Evolutionary conservation across 2,113 vertebrate species (phyloP), one percentile per base, ranked within the genome.

Genomic region (Recurvirostra avosetta): DNA sequence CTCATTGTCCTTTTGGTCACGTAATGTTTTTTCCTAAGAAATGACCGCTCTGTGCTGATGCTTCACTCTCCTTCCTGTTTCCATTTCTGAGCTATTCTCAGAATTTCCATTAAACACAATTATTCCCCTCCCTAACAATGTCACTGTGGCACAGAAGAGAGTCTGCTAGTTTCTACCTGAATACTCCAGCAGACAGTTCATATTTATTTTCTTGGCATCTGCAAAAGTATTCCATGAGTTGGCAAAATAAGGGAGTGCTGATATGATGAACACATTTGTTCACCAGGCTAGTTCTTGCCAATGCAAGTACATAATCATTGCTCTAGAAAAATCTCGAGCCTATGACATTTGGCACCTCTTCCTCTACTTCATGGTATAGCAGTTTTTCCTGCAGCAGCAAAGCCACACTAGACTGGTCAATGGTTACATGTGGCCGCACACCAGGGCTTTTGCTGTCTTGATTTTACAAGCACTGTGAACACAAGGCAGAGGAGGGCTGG

Each of bases 251-350:
- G 50, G 7, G 29, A 93, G 27, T 9, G 26, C 83, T 79, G 96
- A 82, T 55, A 91, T 0, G 6, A 89, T 3, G 3, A 91, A 63
- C 50, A 52, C 80, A 88, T 92, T 77, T 96, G 95, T 68, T 94
- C 19, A 11, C 71, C 74, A 86, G 59, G 40, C 74, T 70, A 41
- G 8, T 30, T 85, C 80, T 78, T 97, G 97, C 93, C 96, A 96
- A 62, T 23, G 25, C 72, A 88, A 93, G 88, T 49, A 78, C 83
- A 90, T 86, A 88, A 92, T 85, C 77, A 49, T 34, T 88, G 71
- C 88, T 94, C 88, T 55, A 96, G 82, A 91, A 97, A 96, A 79
- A 68, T 86, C 93, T 86, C 86, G 88, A 65, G 50, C 83, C 91
- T 83, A 26, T 47, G 56, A 90, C 71, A 52, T 49, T 87, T 96